phyloP scores from a whole-genome alignment of 2,113 vertebrate genomes.

The Pollimyrus isidori region DNA sequence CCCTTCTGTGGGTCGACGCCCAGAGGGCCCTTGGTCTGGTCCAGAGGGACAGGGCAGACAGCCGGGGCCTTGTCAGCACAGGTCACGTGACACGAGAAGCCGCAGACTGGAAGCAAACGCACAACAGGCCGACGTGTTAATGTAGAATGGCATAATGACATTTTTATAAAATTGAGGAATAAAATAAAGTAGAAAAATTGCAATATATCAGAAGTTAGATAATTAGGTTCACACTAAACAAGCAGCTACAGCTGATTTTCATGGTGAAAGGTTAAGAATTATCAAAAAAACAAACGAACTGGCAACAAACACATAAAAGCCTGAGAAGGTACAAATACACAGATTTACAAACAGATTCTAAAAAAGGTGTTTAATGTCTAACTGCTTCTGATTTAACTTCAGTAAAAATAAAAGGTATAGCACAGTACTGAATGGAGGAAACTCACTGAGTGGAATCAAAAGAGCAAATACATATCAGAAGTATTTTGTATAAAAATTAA shows the following conservation, averaged over 20 bases:
- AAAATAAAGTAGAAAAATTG: neutral
- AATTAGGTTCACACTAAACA: neutral
- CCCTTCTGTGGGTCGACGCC: conserved; percentile 94
- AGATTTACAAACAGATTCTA: neutral
- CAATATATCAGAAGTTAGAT: neutral
- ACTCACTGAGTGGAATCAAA: neutral
- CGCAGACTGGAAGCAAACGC: conserved; percentile 65
- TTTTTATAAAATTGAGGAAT: neutral
- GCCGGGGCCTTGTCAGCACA: conserved; percentile 96
- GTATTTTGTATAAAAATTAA: neutral
- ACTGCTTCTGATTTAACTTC: neutral
- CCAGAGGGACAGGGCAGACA: conserved; percentile 84
- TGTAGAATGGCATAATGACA: neutral
- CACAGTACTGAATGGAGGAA: neutral
- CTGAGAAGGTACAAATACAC: neutral
- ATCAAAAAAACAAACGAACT: neutral
- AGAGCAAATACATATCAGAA: neutral
- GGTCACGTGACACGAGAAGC: conserved; percentile 94
- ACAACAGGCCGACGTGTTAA: neutral
- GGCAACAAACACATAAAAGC: neutral
- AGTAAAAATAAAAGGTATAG: neutral
- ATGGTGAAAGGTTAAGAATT: neutral
- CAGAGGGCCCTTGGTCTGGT: conserved; percentile 89
- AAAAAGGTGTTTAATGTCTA: neutral
- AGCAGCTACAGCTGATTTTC: neutral